phyloP scores from a whole-genome alignment of 1,140 invertebrate genomes.

The Adoxophyes honmai region DNA sequence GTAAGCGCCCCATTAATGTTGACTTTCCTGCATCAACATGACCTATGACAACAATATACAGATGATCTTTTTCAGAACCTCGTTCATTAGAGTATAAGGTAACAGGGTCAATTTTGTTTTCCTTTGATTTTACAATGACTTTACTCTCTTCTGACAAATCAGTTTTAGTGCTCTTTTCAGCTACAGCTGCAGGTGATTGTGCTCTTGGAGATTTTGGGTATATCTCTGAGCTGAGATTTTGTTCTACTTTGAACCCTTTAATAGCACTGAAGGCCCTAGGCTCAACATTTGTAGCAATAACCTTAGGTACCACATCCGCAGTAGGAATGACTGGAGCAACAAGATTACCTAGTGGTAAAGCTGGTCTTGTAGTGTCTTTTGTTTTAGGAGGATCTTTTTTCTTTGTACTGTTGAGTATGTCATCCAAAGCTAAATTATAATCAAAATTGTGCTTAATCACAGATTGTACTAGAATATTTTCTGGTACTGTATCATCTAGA shows the following conservation, averaged over 20 bases:
- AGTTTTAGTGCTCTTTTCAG: conserved; percentile 75
- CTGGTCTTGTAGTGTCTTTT: conserved; percentile 32
- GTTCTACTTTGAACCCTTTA: conserved; percentile 72
- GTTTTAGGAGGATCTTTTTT: conserved; percentile 27
- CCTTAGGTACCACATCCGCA: conserved; percentile 50
- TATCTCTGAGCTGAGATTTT: conserved; percentile 25
- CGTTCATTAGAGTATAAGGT: conserved; percentile 86
- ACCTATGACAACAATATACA: conserved; percentile 97
- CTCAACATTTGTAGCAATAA: conserved; percentile 57
- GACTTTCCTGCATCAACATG: conserved; percentile 99
- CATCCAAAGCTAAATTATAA: conserved; percentile 83
- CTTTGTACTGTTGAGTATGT: conserved; percentile 79
- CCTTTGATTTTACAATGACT: conserved; percentile 61
- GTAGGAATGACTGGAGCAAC: conserved; percentile 45
- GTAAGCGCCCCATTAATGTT: conserved; percentile 96
- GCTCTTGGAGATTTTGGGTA: conserved; percentile 74
- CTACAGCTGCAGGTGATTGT: conserved; percentile 80
- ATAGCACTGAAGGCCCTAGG: conserved; percentile 53
- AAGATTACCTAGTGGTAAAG: conserved; percentile 71
- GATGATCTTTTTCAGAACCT: conserved; percentile 86
- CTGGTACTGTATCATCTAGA: conserved; percentile 86
- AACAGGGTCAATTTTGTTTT: conserved; percentile 78
- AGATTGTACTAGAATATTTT: conserved; percentile 80
- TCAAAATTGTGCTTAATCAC: conserved; percentile 82
- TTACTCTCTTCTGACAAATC: conserved; percentile 49